Evolutionary conservation across 2,113 vertebrate species (phyloP).

Genomic region (Nanger granti): DNA sequence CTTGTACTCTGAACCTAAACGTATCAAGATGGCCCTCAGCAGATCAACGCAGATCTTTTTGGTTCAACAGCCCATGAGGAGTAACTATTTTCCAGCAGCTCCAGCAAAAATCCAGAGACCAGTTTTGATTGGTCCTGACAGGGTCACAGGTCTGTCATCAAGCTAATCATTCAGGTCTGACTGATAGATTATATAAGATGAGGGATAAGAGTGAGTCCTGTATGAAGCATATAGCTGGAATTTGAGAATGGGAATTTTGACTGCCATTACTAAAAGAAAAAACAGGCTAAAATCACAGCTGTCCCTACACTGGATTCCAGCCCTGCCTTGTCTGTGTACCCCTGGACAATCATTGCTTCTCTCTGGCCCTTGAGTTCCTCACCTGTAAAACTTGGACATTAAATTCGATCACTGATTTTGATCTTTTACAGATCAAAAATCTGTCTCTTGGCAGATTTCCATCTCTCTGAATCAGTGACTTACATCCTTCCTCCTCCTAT

Average conservation of each 20-base stretch:
- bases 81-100: background rate
- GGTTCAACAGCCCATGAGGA: background rate
- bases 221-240: no score
- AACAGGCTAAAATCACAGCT: background rate
- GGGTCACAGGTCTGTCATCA: background rate
- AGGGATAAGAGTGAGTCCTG: background rate
- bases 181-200: background rate
- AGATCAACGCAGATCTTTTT: background rate
- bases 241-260: background rate
- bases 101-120: background rate
- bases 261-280: background rate
- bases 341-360: background rate
- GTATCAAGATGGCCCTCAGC: background rate
- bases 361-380: background rate
- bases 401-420: background rate
- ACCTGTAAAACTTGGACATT: background rate
- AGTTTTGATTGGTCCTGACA: background rate
- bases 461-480: background rate
- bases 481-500: no score
- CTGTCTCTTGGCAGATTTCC: background rate
- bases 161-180: background rate
- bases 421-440: background rate
- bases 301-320: background rate
- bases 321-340: background rate
- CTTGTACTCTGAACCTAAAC: background rate